Conservation (phyloP, 2,113 vertebrate species). For the Xyliphius kryptos region DNA sequence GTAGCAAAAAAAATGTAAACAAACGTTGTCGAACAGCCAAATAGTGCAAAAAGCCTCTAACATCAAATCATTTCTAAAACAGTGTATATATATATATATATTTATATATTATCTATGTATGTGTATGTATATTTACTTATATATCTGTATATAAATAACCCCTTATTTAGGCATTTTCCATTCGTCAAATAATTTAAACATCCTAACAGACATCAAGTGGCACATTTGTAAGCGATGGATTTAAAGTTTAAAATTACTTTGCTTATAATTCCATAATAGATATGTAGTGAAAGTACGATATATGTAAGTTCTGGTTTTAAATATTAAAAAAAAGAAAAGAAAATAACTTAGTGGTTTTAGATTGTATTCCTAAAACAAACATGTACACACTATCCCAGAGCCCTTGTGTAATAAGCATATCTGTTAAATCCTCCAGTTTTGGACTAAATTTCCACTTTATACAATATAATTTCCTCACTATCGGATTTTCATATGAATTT, state of each 20-base stretch:
- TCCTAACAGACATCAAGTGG: conserved; percentile 68
- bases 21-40: too few species aligned
- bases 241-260: conserved; percentile 66
- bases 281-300: conserved; percentile 59
- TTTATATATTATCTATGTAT: conserved; percentile 51
- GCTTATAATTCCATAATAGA: conserved; percentile 60
- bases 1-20: too few species aligned
- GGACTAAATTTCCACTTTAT: conserved; percentile 63
- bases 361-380: conserved; percentile 42
- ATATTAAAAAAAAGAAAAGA: conserved; percentile 29
- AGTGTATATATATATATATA: too few species aligned
- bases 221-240: conserved; percentile 66
- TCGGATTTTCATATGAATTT: conserved; percentile 44
- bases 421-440: conserved; percentile 50
- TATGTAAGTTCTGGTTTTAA: too few species aligned
- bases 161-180: conserved; percentile 72
- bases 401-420: conserved; percentile 54
- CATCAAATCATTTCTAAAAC: too few species aligned
- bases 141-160: conserved; percentile 72
- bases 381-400: conserved; percentile 46
- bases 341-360: conserved; percentile 47
- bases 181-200: conserved; percentile 68
- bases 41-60: too few species aligned
- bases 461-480: conserved; percentile 55
- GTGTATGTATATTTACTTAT: conserved; percentile 48